Base-by-base conservation (phyloP, 2,113 vertebrate species). In the Phasianus colchicus region DNA sequence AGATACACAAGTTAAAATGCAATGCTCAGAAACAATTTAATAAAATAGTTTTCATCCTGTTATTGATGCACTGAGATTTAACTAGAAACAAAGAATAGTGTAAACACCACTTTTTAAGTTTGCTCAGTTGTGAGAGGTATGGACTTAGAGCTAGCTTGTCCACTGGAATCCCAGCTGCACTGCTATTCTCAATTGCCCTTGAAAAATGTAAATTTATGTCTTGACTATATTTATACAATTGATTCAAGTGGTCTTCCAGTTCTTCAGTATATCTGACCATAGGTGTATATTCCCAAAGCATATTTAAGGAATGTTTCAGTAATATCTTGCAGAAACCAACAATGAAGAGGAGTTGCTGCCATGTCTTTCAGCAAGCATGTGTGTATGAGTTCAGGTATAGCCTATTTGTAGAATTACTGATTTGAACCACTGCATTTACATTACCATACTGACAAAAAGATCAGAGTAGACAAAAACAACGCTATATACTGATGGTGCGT, bases 401-500 rank as follows among this genome's bases (percentile, higher is more conserved):
- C 2, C 6, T n/a, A 9, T 20, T 15, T n/a, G 30, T 34, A n/a
- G 42, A 32, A 11, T 47, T 77, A 34, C 18, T 52, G 12, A 25
- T 57, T 3, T 13, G 2, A 75, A 7, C 10, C 38, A 42, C 20
- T 47, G 10, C 16, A 17, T 6, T 40, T 64, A 25, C 21, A 61
- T 24, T 34, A 27, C 19, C 22, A n/a, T 48, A 34, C 22, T 34
- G 30, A 16, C 11, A 24, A 10, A 75, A 76, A 65, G 34, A 55
- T 13, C 40, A 70, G 21, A 6, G 38, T 12, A 80, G 34, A 52
- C 4, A 5, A 38, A 88, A 73, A 15, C 3, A 64, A 34, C 2
- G 3, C 10, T 80, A n/a, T 67, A 45, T 5, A 69, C 1, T 5
- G 4, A 3, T 45, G 6, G 8, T 34, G 2, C 0, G 45, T 67